These are phyloP conservation scores for Fulica atra DNA, from an alignment of 2,113 vertebrate genomes.

Conservation along the genomic window DNA sequence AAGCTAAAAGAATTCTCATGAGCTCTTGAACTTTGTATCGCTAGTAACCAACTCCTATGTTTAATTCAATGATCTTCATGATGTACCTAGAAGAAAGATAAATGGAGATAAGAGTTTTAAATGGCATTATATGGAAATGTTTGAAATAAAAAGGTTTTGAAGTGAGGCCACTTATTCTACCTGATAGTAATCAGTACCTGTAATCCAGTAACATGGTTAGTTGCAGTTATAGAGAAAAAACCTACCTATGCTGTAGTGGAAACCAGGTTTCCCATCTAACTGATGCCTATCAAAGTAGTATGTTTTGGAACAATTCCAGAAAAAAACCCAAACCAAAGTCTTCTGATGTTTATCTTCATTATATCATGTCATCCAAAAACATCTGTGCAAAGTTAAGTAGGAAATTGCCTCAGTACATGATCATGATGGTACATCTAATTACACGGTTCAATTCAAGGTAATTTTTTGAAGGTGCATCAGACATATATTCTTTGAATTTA, in stretches of 20 bases:
- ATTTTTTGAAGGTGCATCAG: neutral
- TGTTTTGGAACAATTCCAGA: neutral
- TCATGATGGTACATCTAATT: neutral
- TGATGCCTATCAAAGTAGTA: neutral
- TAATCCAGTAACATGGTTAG: neutral
- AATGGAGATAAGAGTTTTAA: neutral
- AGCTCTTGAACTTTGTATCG: neutral
- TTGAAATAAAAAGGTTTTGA: neutral
- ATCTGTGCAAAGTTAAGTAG: neutral
- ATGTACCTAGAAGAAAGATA: neutral
- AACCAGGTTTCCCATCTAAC: neutral
- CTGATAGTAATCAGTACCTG: neutral
- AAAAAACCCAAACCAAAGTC: neutral
- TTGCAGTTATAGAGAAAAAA: neutral
- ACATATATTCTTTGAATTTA: neutral
- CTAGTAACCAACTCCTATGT: neutral
- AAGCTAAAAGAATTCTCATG: neutral
- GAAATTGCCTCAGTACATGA: neutral
- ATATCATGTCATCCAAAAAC: neutral
- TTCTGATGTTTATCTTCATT: neutral
- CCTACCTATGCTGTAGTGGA: neutral
- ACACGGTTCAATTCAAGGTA: neutral
- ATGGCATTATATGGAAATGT: neutral
- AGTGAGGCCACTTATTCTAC: neutral
- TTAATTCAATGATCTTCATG: neutral